phyloP scores from a whole-genome alignment of 2,113 vertebrate species.

The Potamarius usumacintae region DNA sequence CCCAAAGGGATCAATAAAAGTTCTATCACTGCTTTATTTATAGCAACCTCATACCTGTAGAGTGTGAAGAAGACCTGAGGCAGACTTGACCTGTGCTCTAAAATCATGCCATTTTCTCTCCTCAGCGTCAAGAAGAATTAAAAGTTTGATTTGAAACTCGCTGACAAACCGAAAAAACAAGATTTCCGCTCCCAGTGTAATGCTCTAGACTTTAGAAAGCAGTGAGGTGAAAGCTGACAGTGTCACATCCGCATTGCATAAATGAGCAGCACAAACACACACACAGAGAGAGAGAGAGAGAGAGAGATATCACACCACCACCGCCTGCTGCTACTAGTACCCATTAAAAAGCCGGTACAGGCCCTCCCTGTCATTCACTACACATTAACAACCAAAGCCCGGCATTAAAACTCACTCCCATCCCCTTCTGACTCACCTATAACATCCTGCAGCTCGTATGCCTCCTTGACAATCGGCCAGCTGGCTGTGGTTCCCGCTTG shows the following conservation, averaged over 20 bases:
- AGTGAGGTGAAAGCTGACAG: conserved; percentile 28
- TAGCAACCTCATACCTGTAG: background rate
- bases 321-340: conserved; percentile 29
- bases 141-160: background rate
- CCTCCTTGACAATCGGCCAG: conserved; percentile 95
- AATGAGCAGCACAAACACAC: conserved; percentile 25
- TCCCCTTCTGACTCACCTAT: conserved; percentile 83
- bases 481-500: conserved; percentile 72
- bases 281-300: background rate
- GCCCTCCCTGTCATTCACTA: conserved; percentile 55
- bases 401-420: background rate
- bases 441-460: conserved; percentile 96
- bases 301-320: background rate
- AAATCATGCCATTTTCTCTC: conserved; percentile 19
- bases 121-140: conserved; percentile 42
- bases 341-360: conserved; percentile 72
- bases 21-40: background rate
- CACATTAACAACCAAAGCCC: conserved; percentile 30
- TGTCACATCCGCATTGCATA: conserved; percentile 74
- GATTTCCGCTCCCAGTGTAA: background rate
- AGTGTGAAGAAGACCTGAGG: background rate
- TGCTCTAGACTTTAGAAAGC: background rate
- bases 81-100: conserved; percentile 14
- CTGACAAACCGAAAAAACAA: background rate
- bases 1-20: too few relatives aligned